Evolutionary conservation across 2,797 vertebrate genomes (phyloP).

Genomic region (Lutjanus campechanus): DNA sequence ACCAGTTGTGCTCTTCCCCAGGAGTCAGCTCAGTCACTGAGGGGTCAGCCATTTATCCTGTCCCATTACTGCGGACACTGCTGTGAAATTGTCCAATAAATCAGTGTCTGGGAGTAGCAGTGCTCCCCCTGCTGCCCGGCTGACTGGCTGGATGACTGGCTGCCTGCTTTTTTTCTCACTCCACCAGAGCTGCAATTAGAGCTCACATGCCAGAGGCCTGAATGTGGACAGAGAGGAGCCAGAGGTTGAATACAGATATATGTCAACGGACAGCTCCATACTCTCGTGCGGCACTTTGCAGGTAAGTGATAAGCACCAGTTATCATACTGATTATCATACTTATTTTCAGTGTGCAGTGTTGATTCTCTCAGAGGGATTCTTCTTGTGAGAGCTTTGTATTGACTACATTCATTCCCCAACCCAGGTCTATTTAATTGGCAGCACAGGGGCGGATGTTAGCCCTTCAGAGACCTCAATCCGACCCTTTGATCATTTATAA

Average conservation of each 20-base stretch:
- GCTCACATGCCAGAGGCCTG: conserved; percentile 20
- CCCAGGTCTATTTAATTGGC: no score
- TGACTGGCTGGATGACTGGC: conserved; percentile 41
- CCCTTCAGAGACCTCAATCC: no score
- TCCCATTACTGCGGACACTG: conserved; percentile 86
- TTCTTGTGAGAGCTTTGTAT: background rate
- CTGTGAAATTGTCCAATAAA: conserved; percentile 89
- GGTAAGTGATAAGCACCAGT: conserved; percentile 13
- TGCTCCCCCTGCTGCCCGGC: conserved; percentile 70
- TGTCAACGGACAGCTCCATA: background rate
- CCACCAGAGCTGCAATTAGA: conserved; percentile 66
- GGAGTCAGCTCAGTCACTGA: conserved; percentile 80
- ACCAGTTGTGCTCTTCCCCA: conserved; percentile 63
- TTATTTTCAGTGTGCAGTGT: background rate
- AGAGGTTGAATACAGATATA: conserved; percentile 35
- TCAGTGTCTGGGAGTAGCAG: conserved; percentile 83
- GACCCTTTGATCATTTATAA: no score
- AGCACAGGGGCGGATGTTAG: no score
- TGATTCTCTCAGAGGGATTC: background rate
- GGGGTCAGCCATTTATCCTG: conserved; percentile 88
- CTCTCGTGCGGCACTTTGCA: conserved; percentile 10
- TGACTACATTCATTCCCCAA: background rate
- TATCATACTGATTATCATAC: background rate
- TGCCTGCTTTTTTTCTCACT: conserved; percentile 39
- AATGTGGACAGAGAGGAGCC: conserved; percentile 6